Base-by-base conservation (phyloP, 2,888 invertebrate species). In the Diabrotica balteata region DNA sequence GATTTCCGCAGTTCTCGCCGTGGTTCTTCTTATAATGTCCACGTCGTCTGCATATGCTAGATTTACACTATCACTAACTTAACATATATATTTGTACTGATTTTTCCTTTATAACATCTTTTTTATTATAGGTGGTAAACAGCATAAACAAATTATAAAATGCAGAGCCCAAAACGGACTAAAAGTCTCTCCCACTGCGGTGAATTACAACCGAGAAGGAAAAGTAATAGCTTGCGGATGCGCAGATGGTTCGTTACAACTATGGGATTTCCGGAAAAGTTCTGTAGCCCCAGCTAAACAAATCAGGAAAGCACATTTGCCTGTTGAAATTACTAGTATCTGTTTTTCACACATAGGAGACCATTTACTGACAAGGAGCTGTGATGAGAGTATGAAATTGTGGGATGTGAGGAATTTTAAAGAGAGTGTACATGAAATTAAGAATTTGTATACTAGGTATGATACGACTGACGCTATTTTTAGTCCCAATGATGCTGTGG, bases 211-310 rank as follows among this genome's bases (percentile, higher is more conserved):
- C 58, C 86, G 92, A 58, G 81, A 81, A 52, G 81, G 96, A 0
- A 91, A 91, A 64, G 89, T 94, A 0, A 92, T 98, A 6, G 94
- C 94, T 0, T 94, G 95, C 66, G 98, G 93, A 0, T 98, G 98
- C 80, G 89, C 89, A 54, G 99, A 99, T 84, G 99, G 99, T 0
- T 96, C 95, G 0, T 89, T 98, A 63, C 98, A 98, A 83, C 91
- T 98, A 86, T 99, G 99, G 98, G 98, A 99, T 80, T 93, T 95
- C 60, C 88, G 97, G 44, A 95, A 93, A 80, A 92, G 91, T 80
- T 96, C 91, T 79, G 97, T 98, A 0, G 96, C 96, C 78, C 95
- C 96, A 0, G 88, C 93, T 0, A 87, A 91, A 69, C 85, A 94
- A 11, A 86, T 94, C 0, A 86, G 96, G 62, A 90, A 89, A 63